These are phyloP conservation scores for Heliconius hermathena DNA, from an alignment of 1,140 invertebrate species.

Conservation along the genomic window DNA sequence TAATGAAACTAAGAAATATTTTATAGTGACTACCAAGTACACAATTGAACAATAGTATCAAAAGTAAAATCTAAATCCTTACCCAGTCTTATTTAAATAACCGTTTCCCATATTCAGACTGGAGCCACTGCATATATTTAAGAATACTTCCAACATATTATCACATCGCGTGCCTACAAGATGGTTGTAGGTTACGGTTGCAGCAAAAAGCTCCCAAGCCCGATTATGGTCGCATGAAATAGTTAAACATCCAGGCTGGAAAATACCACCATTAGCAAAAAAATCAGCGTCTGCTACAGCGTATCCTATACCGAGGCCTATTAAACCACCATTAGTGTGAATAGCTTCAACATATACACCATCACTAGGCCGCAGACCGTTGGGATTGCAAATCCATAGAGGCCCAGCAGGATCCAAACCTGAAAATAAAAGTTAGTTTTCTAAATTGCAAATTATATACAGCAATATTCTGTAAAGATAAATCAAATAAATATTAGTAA, in stretches of 20 bases:
- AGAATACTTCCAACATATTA: conserved; percentile 44
- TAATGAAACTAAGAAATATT: too few species aligned
- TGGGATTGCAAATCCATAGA: conserved; percentile 75
- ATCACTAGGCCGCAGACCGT: conserved; percentile 79
- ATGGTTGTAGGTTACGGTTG: conserved; percentile 54
- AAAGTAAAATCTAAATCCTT: neutral
- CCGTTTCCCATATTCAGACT: conserved; percentile 56
- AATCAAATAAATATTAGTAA: too few species aligned
- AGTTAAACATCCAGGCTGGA: conserved; percentile 75
- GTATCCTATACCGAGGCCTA: conserved; percentile 83
- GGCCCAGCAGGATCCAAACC: conserved; percentile 27
- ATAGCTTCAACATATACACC: conserved; percentile 86
- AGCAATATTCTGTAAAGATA: too few species aligned
- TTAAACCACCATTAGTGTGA: conserved; percentile 86
- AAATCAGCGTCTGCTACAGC: conserved; percentile 86
- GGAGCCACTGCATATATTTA: conserved; percentile 49
- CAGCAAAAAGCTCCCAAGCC: conserved; percentile 84
- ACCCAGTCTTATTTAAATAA: conserved; percentile 36
- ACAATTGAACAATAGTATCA: too few species aligned
- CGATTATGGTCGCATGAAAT: conserved; percentile 84
- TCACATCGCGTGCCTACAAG: conserved; percentile 49
- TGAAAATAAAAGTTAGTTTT: conserved; percentile 5
- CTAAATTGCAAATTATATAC: too few species aligned
- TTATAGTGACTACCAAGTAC: too few species aligned
- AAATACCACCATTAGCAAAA: conserved; percentile 88